Evolutionary conservation across 2,888 invertebrate genomes (phyloP).

Genomic region (Panopea generosa): DNA sequence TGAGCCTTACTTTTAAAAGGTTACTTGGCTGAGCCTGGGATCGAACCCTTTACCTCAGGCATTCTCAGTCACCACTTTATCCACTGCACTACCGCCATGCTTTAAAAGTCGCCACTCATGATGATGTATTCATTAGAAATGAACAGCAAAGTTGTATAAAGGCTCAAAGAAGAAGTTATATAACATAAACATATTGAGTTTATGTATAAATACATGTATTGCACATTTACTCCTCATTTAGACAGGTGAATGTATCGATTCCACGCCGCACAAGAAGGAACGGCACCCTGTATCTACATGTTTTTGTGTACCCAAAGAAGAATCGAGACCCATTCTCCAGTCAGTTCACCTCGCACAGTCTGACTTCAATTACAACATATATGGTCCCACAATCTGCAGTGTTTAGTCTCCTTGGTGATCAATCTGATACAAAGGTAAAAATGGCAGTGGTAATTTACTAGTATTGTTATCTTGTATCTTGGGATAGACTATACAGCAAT

Average conservation of each 20-base stretch:
- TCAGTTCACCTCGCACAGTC: conserved; percentile 88
- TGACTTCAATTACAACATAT: conserved; percentile 90
- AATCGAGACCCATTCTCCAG: conserved; percentile 86
- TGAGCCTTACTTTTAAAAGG: too few relatives aligned
- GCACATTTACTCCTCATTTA: conserved; percentile 78
- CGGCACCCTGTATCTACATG: conserved; percentile 93
- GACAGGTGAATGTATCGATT: conserved; percentile 89
- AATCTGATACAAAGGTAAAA: conserved; percentile 6
- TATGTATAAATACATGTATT: too few relatives aligned
- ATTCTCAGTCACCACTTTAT: too few relatives aligned
- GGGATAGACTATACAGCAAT: too few relatives aligned
- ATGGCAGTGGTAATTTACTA: background rate
- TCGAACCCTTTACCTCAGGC: too few relatives aligned
- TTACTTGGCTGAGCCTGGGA: too few relatives aligned
- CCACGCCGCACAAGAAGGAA: conserved; percentile 92
- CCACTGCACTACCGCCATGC: too few relatives aligned
- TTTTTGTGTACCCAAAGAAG: conserved; percentile 87
- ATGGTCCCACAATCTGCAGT: conserved; percentile 90
- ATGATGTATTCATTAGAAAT: too few relatives aligned
- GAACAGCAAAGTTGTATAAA: too few relatives aligned
- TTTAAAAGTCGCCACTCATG: too few relatives aligned
- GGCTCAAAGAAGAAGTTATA: too few relatives aligned
- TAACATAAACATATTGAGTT: background rate
- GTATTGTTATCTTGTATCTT: too few relatives aligned
- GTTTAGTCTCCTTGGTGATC: conserved; percentile 84